Base-by-base conservation (phyloP, 2,113 vertebrate species). In the Zapornia atra region DNA sequence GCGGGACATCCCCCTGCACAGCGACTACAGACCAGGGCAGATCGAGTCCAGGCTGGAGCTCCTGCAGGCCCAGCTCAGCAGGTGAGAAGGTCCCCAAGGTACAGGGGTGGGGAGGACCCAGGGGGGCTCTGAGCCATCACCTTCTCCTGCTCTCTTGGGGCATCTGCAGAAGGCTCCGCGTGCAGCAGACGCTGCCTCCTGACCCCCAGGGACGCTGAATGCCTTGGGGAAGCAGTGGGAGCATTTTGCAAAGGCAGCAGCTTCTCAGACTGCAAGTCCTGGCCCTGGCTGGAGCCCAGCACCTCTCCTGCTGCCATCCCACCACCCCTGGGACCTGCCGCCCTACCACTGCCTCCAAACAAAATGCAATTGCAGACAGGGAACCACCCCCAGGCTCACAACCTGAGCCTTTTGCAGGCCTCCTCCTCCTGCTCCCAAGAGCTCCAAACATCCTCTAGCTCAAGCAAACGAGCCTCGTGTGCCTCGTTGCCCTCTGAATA, bases 61-160 rank as follows among this genome's bases (percentile, higher is more conserved):
- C 63, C 98, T 99, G 84, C 99, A 99, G 97, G 98, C 98, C 11
- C 99, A 99, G 95, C 97, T 99, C 77, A 99, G 98, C 97, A 98
- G 99, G 99, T 99, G 89, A 79, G 97, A 57, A 63, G 21, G 3
- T 44, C 33, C 34, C 17, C 0, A 2, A 8, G 48, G 8, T 31
- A 48, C 15, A 42, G 65, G 83, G 51, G 9, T 77, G 68, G 40
- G 57, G 42, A 42, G 33, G 15, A 59, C 31, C 24, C 10, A 16
- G 26, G 19, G n/a, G 4, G 7, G 5, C 21, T 50, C 40, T 50
- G 26, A 21, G 48, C 14, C 69, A 56, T 60, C 65, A 60, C 56
- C 11, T 48, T 53, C 73, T 85, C 61, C 42, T 72, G 36, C 75
- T 92, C 85, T 75, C 51, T n/a, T 11, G 31, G 25, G 29, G 29